Conservation (phyloP, 2,797 vertebrate genomes). For the Chiloscyllium punctatum region DNA sequence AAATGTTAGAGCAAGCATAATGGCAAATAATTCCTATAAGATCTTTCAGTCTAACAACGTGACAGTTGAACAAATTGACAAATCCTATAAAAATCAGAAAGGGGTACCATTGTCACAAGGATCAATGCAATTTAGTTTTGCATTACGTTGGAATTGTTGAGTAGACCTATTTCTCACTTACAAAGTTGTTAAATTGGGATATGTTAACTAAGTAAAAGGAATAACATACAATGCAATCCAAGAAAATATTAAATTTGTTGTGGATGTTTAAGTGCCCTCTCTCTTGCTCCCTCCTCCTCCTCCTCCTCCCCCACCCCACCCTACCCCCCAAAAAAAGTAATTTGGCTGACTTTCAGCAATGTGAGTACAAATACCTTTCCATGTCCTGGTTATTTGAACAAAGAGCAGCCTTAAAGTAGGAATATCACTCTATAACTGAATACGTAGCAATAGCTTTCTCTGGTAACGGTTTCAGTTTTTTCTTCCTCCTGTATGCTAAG, state of each 20-base stretch:
- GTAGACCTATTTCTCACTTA: background rate
- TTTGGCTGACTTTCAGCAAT: slow-evolving; percentile 54
- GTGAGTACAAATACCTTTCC: slow-evolving; percentile 48
- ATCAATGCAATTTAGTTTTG: background rate
- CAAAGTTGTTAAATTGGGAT: background rate
- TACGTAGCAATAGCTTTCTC: slow-evolving; percentile 45
- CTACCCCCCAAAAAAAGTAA: slow-evolving; percentile 49
- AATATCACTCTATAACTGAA: slow-evolving; percentile 38
- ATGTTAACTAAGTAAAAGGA: background rate
- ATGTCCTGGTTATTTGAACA: slow-evolving; percentile 54
- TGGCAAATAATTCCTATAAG: background rate
- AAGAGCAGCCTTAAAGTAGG: slow-evolving; percentile 46
- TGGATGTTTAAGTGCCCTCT: slow-evolving; percentile 38
- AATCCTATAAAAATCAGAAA: background rate
- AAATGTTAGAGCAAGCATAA: background rate
- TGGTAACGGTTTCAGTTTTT: slow-evolving; percentile 46
- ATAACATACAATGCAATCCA: background rate
- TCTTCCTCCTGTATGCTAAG: slow-evolving; percentile 49
- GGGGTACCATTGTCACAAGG: background rate
- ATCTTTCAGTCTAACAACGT: background rate
- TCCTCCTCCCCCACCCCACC: too few species aligned
- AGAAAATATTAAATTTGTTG: too few species aligned
- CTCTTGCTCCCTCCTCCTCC: slow-evolving; percentile 49
- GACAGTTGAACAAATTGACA: background rate
- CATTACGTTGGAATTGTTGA: background rate